Conservation (phyloP, 2,888 invertebrate genomes). For the Buathra laborator region DNA sequence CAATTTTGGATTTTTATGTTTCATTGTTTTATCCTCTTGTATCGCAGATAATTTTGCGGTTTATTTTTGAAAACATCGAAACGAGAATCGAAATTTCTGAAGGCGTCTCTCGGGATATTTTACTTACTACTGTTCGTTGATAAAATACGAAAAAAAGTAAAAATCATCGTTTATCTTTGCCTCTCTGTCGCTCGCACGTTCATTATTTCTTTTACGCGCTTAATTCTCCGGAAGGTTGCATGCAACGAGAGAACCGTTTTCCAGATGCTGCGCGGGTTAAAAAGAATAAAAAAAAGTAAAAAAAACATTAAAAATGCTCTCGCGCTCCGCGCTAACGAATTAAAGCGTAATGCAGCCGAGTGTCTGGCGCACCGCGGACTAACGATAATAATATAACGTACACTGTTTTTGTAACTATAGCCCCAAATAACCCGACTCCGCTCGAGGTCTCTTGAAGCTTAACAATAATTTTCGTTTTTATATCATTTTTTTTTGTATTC, state of each 20-base stretch:
- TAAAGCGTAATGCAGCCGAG: slow-evolving; percentile 29
- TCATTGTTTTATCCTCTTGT: not conserved
- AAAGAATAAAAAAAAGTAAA: too few species aligned
- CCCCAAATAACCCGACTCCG: not conserved
- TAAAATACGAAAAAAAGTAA: not conserved
- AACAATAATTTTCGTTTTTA: not conserved
- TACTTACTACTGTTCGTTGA: not conserved
- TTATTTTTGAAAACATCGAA: not conserved
- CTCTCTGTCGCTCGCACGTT: slow-evolving; percentile 1
- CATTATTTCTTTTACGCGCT: not conserved
- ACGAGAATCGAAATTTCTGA: not conserved
- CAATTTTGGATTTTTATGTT: not conserved
- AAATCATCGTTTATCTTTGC: not conserved
- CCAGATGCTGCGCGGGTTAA: not conserved
- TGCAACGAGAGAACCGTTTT: slow-evolving; percentile 12
- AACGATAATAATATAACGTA: slow-evolving; percentile 28
- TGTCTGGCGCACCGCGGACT: slow-evolving; percentile 1
- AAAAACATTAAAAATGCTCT: not conserved
- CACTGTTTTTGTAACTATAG: not conserved
- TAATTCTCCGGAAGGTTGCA: slow-evolving; percentile 3
- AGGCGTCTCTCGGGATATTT: not conserved
- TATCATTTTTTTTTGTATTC: not conserved
- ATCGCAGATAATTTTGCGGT: not conserved
- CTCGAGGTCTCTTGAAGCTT: not conserved
- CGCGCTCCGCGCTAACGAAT: slow-evolving; percentile 11